Base-by-base conservation (phyloP, 2,797 vertebrate genomes). In the Halcyon badia region DNA sequence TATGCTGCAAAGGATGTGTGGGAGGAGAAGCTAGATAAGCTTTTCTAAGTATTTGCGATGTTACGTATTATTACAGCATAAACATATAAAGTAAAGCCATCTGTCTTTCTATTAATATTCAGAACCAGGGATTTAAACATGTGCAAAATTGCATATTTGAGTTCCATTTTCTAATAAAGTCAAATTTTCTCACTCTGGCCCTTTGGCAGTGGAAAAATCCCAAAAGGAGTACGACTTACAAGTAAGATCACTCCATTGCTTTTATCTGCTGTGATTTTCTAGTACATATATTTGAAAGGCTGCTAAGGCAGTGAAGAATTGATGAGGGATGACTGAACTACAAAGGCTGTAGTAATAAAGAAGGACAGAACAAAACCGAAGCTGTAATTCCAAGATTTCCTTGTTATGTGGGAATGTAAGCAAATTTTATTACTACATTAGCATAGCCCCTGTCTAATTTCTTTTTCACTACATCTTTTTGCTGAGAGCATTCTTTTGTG, bases 401-500 rank as follows among this genome's bases (percentile, higher is more conserved):
- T 86, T 86, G 26, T 70, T 73, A 52, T 42, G 26, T 82, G 56
- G 35, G 41, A 93, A 93, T 71, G 64, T 71, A 82, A 94, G 60
- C 51, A 89, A 76, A 73, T 93, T 95, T 84, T 77, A 80, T n/a
- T 84, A 42, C 28, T 83, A 10, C 66, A 35, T 90, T 89, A 91
- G 39, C 60, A 73, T 68, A 91, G 70, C 60, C 20, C 14, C 39
- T 65, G 17, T 75, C 58, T 73, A 79, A 90, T 93, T 90, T 91
- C 51, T 49, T 90, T 95, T 86, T 86, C 39, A 26, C 14, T 73
- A 25, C 35, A 57, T 46, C 41, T 75, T 92, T 60, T 68, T 89
- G 60, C 83, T 66, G 73, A 72, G 73, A 84, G 65, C 54, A 33
- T 70, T 88, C 76, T 88, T 96, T 86, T 93, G 39, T 95, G 58